phyloP scores from a whole-genome alignment of 2,113 vertebrate genomes.

The Paradoxurus hermaphroditus region DNA sequence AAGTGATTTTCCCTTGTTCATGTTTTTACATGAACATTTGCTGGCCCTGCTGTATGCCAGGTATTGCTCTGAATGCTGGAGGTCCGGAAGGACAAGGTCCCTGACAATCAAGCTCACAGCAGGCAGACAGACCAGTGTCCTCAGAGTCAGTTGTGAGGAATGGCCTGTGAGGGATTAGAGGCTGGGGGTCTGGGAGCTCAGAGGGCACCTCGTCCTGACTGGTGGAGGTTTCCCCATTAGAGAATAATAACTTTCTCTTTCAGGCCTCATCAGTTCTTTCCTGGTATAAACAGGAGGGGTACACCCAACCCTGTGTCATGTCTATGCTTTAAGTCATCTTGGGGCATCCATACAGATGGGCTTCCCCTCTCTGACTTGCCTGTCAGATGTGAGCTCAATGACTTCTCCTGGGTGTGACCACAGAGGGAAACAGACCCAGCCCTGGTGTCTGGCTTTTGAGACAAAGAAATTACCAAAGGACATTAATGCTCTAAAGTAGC shows the following conservation, averaged over 20 bases:
- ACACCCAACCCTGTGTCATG: not conserved
- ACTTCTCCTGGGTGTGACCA: too few species aligned
- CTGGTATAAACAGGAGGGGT: fast-evolving
- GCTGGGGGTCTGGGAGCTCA: not conserved
- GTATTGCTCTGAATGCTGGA: not conserved
- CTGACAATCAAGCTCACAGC: not conserved
- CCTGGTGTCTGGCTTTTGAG: not conserved
- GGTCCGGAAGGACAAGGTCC: not conserved
- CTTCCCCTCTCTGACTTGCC: not conserved
- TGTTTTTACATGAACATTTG: not conserved
- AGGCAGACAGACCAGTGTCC: not conserved
- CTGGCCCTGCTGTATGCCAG: not conserved
- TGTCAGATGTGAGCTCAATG: not conserved
- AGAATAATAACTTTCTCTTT: not conserved
- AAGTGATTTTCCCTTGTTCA: not conserved
- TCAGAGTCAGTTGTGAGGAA: not conserved
- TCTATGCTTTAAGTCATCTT: not conserved
- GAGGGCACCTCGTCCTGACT: fast-evolving
- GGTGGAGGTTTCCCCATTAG: not conserved
- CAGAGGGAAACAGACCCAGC: not conserved
- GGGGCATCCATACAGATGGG: not conserved
- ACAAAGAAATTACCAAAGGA: not conserved
- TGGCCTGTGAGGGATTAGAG: not conserved
- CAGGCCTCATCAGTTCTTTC: not conserved
- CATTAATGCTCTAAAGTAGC: not conserved